Evolutionary conservation across 2,888 invertebrate species (phyloP).

Genomic region (Aplocera efformata): DNA sequence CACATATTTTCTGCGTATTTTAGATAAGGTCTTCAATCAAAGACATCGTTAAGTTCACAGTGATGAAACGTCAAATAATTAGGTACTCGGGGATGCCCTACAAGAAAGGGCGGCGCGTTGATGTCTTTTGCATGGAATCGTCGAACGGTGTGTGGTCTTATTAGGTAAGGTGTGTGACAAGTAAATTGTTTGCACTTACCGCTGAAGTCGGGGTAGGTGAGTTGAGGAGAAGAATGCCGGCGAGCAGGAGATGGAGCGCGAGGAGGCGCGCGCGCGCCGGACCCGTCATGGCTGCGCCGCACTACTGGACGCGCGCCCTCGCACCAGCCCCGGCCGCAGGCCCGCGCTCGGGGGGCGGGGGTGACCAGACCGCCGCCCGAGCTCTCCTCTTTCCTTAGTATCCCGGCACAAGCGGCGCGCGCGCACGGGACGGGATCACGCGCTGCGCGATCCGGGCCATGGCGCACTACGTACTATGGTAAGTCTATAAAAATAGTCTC

Average conservation of each 20-base stretch:
- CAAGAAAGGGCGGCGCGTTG: conserved; percentile 35
- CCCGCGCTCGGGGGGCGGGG: conserved; percentile 47
- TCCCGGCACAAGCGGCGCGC: conserved; percentile 77
- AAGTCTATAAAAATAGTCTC: conserved; percentile 35
- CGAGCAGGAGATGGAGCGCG: conserved; percentile 59
- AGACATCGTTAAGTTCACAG: no score
- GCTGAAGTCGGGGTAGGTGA: conserved; percentile 51
- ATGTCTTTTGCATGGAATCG: conserved; percentile 40
- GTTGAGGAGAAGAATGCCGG: conserved; percentile 55
- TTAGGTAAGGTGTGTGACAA: conserved; percentile 12
- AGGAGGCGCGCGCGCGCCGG: conserved; percentile 72
- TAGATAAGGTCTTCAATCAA: no score
- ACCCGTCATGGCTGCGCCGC: conserved; percentile 78
- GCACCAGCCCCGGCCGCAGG: conserved; percentile 37
- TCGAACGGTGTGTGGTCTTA: background rate
- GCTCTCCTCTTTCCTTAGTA: conserved; percentile 71
- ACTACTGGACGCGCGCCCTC: conserved; percentile 71
- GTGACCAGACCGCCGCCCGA: conserved; percentile 56
- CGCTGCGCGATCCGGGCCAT: conserved; percentile 76
- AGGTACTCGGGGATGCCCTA: background rate
- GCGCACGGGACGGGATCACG: conserved; percentile 70
- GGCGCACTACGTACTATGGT: conserved; percentile 75
- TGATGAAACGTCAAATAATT: no score
- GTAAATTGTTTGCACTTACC: conserved; percentile 49
- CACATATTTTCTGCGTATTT: no score